Percentiles rank a stretch among this genome's conserved stretches.
Evolutionary conservation across 2,888 invertebrate genomes (phyloP).

Genomic region (Formica aserva): DNA sequence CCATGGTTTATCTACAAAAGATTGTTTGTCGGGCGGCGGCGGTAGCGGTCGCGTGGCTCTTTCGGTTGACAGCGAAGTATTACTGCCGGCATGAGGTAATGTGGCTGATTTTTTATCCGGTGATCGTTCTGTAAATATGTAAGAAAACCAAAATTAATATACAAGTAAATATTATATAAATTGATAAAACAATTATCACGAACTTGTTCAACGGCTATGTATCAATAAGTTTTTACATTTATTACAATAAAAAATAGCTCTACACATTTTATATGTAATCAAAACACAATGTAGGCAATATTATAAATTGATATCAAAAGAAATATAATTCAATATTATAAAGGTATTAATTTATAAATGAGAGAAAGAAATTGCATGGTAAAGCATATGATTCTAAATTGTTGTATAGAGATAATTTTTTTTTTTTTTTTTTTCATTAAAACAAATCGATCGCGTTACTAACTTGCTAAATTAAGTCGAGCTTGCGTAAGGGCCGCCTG

Average conservation of each 20-base stretch:
- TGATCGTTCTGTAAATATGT: constrained; percentile 80
- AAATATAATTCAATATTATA: background rate
- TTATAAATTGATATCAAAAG: constrained; percentile 10
- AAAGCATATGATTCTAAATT: background rate
- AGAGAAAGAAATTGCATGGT: background rate
- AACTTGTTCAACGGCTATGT: background rate
- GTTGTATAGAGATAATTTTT: background rate
- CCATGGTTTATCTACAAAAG: constrained; percentile 82
- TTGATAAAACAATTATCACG: background rate
- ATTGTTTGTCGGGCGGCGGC: constrained; percentile 78
- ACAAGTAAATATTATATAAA: background rate
- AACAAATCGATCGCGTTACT: constrained; percentile 67
- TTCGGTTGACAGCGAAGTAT: constrained; percentile 76
- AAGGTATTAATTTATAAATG: constrained; percentile 9
- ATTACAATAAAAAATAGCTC: constrained; percentile 4
- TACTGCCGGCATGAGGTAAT: constrained; percentile 79
- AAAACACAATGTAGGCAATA: constrained; percentile 1
- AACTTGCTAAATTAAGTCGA: constrained; percentile 83
- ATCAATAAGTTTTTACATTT: constrained; percentile 7
- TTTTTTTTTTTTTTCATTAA: background rate
- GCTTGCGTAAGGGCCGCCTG: constrained; percentile 83
- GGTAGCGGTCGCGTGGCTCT: constrained; percentile 82
- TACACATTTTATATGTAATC: background rate
- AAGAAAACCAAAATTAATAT: constrained; percentile 11
- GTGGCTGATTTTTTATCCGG: constrained; percentile 82